Evolutionary conservation across 2,113 vertebrate species (phyloP).

Genomic region (Chroicocephalus ridibundus): DNA sequence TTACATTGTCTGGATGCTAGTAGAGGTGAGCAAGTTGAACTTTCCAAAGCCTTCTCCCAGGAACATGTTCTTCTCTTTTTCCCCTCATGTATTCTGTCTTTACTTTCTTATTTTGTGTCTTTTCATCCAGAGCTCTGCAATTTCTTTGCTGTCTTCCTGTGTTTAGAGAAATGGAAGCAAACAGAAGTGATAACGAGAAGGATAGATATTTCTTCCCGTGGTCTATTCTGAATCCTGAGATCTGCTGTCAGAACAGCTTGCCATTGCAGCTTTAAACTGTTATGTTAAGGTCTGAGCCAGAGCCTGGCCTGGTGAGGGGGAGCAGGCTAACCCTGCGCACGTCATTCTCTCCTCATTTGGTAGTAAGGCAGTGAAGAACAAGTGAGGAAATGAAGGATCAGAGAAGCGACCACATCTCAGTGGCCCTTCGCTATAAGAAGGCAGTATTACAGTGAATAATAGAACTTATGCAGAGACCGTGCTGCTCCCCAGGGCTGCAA

Average conservation of each 20-base stretch:
- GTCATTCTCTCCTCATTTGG: neutral
- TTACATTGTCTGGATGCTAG: neutral
- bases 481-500: neutral
- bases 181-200: neutral
- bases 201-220: rapidly evolving
- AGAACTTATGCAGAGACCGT: neutral
- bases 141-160: neutral
- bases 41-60: neutral
- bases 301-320: neutral
- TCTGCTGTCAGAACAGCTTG: neutral
- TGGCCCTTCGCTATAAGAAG: neutral
- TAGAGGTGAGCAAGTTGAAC: neutral
- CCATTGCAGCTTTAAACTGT: neutral
- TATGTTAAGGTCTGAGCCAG: neutral
- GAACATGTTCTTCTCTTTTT: rapidly evolving
- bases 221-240: neutral
- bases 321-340: too few relatives aligned
- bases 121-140: neutral
- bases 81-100: neutral
- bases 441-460: neutral
- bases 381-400: neutral
- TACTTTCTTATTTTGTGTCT: neutral
- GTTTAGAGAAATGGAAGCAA: neutral
- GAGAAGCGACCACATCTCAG: neutral
- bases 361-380: neutral